Evolutionary conservation across 1,140 invertebrate genomes (phyloP), one percentile per base, ranked within the genome.

Genomic region (Aphis gossypii): DNA sequence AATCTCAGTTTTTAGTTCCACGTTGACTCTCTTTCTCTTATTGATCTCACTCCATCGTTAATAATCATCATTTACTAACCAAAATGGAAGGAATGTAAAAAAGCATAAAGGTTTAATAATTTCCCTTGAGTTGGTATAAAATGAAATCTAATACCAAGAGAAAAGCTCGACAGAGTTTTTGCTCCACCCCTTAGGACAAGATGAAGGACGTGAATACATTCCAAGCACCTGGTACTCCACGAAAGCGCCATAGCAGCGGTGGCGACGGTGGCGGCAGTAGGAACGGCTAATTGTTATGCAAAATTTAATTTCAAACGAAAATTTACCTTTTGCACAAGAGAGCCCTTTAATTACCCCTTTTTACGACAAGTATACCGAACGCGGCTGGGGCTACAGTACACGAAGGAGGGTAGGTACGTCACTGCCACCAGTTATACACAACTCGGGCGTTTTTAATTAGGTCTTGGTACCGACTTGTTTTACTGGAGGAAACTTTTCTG

Each of bases 221-320:
- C 89, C 56, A 30, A 60, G 56, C 89, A 90, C 89, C 89, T 90
- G 89, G 89, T 90, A 90, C 89, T 68, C 89, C 54, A 56, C 54
- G 54, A 90, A 90, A 90, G 51, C 14, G 25, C 38, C 38, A 25
- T 38, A 5, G 88, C 88, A 14, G 35, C 21, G 21, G 38, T 23
- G 20, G 14, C 18, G 84, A 44, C 44, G 25, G 41, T 44, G 44
- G 84, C 6, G 44, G 84, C 21, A 23, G 23, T 21, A 48, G 30
- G 18, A n/a, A 51, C 51, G 88, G 89, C 54, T 90, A 90, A 90
- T 90, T 90, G 89, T 90, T 90, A 90, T 90, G 89, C 54, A 90
- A 90, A 90, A 90, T 90, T 90, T 90, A 90, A 90, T 90, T 90
- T 90, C 56, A 90, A 90, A 90, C 89, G 89, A 68, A 90, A 90